A percentile compares a stretch with the other conserved stretches of the same genome.
Evolutionary conservation across 2,113 vertebrate species (phyloP).

Genomic region (Halichoeres trimaculatus): DNA sequence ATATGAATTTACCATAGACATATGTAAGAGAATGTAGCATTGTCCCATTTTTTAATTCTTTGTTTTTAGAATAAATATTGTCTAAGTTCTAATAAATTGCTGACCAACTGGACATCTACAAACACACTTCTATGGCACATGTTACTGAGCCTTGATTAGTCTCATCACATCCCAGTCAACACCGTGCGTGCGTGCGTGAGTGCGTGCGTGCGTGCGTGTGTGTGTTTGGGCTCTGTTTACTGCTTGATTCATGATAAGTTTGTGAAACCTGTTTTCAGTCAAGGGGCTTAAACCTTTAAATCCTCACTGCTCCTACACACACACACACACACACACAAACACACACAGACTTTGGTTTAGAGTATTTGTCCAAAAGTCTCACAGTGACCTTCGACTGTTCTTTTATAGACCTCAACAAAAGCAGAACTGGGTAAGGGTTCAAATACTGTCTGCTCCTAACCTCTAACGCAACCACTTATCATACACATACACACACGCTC

Average conservation of each 20-base stretch:
- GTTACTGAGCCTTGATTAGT: not conserved
- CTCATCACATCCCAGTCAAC: not conserved
- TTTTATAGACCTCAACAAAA: conserved; percentile 58
- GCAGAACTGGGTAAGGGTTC: conserved; percentile 65
- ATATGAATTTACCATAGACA: too few species aligned
- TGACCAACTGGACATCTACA: not conserved
- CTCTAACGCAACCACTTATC: conserved; percentile 46
- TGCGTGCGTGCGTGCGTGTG: not conserved
- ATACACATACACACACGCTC: conserved; percentile 20
- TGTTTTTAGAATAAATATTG: not conserved
- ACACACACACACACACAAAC: conserved; percentile 5
- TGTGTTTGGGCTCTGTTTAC: not conserved
- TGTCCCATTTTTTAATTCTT: not conserved
- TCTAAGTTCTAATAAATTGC: not conserved
- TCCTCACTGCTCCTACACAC: conserved; percentile 2
- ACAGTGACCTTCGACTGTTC: conserved; percentile 39
- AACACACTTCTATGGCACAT: too few species aligned
- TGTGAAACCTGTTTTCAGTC: conserved; percentile 24
- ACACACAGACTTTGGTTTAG: not conserved
- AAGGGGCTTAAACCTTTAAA: conserved; percentile 41
- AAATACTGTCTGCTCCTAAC: conserved; percentile 43
- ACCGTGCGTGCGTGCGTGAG: not conserved
- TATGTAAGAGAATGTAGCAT: too few species aligned
- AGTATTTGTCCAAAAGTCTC: conserved; percentile 37
- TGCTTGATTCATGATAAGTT: conserved; percentile 28